Evolutionary conservation across 2,113 vertebrate species (phyloP).

Genomic region (Peromyscus californicus): DNA sequence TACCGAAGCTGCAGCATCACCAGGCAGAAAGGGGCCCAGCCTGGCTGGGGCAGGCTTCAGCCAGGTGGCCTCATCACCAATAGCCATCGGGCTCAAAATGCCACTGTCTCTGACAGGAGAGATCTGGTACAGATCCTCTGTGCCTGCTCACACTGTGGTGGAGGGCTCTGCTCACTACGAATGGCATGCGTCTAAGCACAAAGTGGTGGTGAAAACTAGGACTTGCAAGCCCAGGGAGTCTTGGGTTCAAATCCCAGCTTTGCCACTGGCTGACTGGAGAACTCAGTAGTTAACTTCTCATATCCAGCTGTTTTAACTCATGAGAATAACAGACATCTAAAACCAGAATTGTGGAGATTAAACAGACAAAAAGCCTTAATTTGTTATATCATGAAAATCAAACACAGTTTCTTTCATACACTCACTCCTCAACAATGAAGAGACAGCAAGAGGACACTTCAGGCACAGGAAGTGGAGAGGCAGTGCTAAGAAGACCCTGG

Average conservation of each 20-base stretch:
- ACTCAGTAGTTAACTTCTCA: too few species aligned
- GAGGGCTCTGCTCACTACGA: not conserved
- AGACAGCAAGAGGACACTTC: not conserved
- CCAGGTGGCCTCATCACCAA: too few species aligned
- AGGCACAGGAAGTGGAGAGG: not conserved
- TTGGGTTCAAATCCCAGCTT: not conserved
- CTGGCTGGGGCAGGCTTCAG: not conserved
- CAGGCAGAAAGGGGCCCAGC: not conserved
- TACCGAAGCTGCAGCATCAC: not conserved
- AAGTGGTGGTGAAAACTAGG: not conserved
- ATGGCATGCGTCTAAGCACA: not conserved
- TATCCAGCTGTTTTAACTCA: not conserved
- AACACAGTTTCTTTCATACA: not conserved
- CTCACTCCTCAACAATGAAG: not conserved
- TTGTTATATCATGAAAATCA: not conserved
- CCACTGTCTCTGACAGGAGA: not conserved
- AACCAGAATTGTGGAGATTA: not conserved
- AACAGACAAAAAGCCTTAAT: not conserved
- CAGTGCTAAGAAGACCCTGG: not conserved
- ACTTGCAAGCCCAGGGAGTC: too few species aligned
- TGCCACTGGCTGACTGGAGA: fast-evolving
- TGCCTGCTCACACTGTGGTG: fast-evolving
- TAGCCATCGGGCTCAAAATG: not conserved
- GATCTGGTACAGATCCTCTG: not conserved
- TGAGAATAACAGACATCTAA: not conserved